phyloP scores from a whole-genome alignment of 2,113 vertebrate genomes.

The Cyanoliseus patagonus region DNA sequence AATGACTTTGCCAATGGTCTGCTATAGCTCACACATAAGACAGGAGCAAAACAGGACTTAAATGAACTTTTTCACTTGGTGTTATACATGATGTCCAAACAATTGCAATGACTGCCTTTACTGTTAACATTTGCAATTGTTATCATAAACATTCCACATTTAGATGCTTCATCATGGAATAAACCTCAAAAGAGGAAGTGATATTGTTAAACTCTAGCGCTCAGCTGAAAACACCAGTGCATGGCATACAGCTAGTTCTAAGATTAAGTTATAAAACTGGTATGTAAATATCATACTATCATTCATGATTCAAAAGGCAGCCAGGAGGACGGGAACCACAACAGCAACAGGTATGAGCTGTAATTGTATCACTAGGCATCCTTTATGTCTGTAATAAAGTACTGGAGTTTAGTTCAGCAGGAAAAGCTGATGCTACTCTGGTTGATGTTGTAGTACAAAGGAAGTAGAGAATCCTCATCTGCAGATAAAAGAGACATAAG shows the following conservation, averaged over 20 bases:
- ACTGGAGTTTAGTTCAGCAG: neutral
- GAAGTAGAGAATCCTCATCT: neutral
- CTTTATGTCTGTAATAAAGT: neutral
- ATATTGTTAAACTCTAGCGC: neutral
- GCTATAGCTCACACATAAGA: neutral
- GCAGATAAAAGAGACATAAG: slow-evolving; percentile 26
- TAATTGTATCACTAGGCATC: neutral
- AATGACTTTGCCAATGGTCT: neutral
- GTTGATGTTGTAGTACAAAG: slow-evolving; percentile 11
- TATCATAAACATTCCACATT: neutral
- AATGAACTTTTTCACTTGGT: neutral
- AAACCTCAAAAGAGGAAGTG: neutral
- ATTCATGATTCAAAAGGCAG: slow-evolving; percentile 14
- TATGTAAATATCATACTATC: neutral
- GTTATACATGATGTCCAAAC: neutral
- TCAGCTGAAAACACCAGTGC: neutral
- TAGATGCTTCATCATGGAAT: neutral
- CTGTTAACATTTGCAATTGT: neutral
- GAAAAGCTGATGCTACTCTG: neutral
- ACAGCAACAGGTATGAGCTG: neutral
- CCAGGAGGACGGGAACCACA: neutral
- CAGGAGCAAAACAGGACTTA: neutral
- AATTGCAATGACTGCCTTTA: neutral
- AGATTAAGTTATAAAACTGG: neutral
- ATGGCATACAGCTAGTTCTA: neutral